A percentile compares a stretch with the other conserved stretches of the same genome.
These are phyloP conservation scores for Lasioglossum calceatum DNA, from an alignment of 2,888 invertebrate species.

Conservation along the genomic window DNA sequence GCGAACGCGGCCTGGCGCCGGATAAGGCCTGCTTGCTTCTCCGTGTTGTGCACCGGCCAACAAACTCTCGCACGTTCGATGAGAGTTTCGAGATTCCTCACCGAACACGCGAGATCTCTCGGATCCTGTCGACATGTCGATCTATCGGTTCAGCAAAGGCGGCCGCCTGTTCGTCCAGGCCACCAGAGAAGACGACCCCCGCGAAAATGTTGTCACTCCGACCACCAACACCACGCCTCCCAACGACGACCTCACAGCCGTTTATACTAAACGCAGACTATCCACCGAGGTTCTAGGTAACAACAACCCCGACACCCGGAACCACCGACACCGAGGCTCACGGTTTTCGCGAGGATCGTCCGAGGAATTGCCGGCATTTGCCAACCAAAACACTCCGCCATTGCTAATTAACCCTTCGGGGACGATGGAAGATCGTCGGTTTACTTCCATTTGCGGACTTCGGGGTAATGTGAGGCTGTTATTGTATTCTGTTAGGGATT, in stretches of 20 bases:
- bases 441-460: too few species aligned
- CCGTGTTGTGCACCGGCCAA: background rate
- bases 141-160: constrained; percentile 93
- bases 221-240: constrained; percentile 62
- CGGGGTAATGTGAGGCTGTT: too few species aligned
- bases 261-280: constrained; percentile 92
- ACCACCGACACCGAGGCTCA: background rate
- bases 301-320: background rate
- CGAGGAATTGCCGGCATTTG: too few species aligned
- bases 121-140: constrained; percentile 85
- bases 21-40: constrained; percentile 35
- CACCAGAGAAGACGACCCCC: constrained; percentile 88
- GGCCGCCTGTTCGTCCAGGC: constrained; percentile 91
- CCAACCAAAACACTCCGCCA: too few species aligned
- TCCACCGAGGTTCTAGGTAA: constrained; percentile 93
- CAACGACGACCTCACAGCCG: constrained; percentile 88
- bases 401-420: background rate
- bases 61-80: background rate
- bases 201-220: constrained; percentile 84
- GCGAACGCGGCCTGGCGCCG: constrained; percentile 25
- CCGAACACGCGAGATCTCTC: background rate
- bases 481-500: too few species aligned
- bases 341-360: too few species aligned
- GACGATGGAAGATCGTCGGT: background rate
- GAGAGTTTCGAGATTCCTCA: background rate